phyloP scores from a whole-genome alignment of 2,888 invertebrate species.

The Noctua comes region DNA sequence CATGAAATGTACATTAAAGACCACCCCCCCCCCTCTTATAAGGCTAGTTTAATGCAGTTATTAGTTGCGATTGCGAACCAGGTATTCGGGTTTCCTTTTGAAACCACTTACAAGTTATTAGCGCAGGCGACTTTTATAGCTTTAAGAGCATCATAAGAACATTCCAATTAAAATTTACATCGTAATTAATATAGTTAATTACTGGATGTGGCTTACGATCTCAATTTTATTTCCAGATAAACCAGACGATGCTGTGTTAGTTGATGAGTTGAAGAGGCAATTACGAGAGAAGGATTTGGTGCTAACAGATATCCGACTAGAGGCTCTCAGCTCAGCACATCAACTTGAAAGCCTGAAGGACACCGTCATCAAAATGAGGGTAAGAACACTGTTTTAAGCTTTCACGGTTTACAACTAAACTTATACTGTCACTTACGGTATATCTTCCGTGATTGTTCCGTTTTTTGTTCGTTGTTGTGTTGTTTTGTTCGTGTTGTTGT shows the following conservation, averaged over 20 bases:
- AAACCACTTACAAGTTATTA: constrained; percentile 34
- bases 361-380: constrained; percentile 99
- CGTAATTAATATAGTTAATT: constrained; percentile 51
- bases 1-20: neutral
- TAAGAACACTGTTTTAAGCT: too few relatives aligned
- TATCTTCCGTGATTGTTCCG: too few relatives aligned
- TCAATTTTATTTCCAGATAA: constrained; percentile 83
- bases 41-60: neutral
- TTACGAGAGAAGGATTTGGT: constrained; percentile 98
- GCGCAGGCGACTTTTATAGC: constrained; percentile 37
- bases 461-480: too few relatives aligned
- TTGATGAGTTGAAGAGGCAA: constrained; percentile 97
- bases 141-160: constrained; percentile 19
- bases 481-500: too few relatives aligned
- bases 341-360: constrained; percentile 99
- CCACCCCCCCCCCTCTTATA: neutral
- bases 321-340: constrained; percentile 98
- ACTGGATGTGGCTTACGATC: constrained; percentile 49
- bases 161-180: constrained; percentile 47
- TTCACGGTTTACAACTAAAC: too few relatives aligned
- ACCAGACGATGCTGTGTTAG: constrained; percentile 87
- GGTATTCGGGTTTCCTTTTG: constrained; percentile 26
- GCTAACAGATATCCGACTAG: constrained; percentile 98
- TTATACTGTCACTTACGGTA: too few relatives aligned
- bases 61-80: neutral